phyloP scores from a whole-genome alignment of 2,888 invertebrate genomes.

The Pegoplata infirma region DNA sequence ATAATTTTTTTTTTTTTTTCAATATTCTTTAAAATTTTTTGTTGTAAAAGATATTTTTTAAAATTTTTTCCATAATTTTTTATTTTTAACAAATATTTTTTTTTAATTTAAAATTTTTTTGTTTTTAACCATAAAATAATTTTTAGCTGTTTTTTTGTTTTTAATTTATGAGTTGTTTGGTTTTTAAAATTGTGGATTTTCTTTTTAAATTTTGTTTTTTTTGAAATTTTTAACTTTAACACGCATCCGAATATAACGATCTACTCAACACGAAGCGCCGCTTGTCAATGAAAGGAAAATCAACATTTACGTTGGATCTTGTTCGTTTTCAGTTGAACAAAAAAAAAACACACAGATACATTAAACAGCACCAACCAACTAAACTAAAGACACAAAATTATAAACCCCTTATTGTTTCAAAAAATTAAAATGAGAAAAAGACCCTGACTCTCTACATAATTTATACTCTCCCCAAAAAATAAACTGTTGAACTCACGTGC shows the following conservation, averaged over 20 bases:
- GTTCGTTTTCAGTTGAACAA: conserved; percentile 70
- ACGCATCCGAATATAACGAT: conserved; percentile 69
- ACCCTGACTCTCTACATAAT: conserved; percentile 38
- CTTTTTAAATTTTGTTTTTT: conserved; percentile 28
- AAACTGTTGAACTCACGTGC: conserved; percentile 58
- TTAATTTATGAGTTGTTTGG: too few species aligned
- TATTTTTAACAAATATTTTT: conserved; percentile 15
- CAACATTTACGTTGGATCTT: conserved; percentile 76
- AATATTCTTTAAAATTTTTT: conserved; percentile 18
- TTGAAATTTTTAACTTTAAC: conserved; percentile 7
- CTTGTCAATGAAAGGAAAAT: conserved; percentile 78
- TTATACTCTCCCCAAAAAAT: neutral
- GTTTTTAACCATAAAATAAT: neutral
- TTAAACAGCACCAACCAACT: conserved; percentile 20
- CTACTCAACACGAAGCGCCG: conserved; percentile 74
- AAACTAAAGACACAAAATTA: conserved; percentile 1
- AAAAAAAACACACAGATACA: conserved; percentile 39
- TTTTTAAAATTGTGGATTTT: too few species aligned
- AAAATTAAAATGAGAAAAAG: conserved; percentile 63
- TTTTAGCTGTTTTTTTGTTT: conserved; percentile 5
- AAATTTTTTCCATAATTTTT: conserved; percentile 3
- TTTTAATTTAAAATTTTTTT: neutral
- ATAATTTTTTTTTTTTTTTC: conserved; percentile 16
- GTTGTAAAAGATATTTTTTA: conserved; percentile 22
- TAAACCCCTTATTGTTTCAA: conserved; percentile 51